Evolutionary conservation across 2,888 invertebrate species (phyloP).

Genomic region (Macrosiphum euphorbiae): DNA sequence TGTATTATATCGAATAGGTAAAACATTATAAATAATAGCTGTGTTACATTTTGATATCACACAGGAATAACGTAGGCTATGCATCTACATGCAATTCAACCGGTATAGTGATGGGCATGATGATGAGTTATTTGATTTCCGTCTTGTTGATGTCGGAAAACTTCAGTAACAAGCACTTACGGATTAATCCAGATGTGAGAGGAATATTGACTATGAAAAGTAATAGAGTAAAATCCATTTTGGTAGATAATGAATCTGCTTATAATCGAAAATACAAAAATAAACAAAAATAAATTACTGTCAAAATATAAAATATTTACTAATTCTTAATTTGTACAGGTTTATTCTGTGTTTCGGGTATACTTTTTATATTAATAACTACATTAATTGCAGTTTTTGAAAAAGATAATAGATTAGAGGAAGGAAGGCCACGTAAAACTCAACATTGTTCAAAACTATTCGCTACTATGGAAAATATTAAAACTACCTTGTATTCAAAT

Average conservation of each 20-base stretch:
- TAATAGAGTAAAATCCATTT: slow-evolving; percentile 67
- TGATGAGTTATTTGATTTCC: slow-evolving; percentile 95
- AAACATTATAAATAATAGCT: neutral
- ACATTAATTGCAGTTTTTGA: slow-evolving; percentile 74
- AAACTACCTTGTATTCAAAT: slow-evolving; percentile 85
- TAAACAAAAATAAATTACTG: neutral
- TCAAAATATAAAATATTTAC: slow-evolving; percentile 44
- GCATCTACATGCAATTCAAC: slow-evolving; percentile 99
- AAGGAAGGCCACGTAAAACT: slow-evolving; percentile 72
- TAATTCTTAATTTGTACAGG: slow-evolving; percentile 72
- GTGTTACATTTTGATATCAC: too few species aligned
- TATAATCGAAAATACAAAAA: too few species aligned
- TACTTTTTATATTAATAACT: slow-evolving; percentile 90
- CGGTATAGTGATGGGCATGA: slow-evolving; percentile 97
- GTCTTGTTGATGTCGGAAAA: slow-evolving; percentile 94
- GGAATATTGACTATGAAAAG: slow-evolving; percentile 80
- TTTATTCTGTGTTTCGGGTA: slow-evolving; percentile 95
- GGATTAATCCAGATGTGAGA: slow-evolving; percentile 77
- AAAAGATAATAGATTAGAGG: slow-evolving; percentile 78
- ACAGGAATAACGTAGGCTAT: slow-evolving; percentile 88
- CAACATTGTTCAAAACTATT: slow-evolving; percentile 79
- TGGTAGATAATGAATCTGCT: neutral
- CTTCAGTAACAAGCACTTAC: slow-evolving; percentile 94
- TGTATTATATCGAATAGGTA: neutral
- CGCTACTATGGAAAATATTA: slow-evolving; percentile 84